Conservation (phyloP, 2,888 invertebrate species). For the Leptogaster cylindrica region DNA sequence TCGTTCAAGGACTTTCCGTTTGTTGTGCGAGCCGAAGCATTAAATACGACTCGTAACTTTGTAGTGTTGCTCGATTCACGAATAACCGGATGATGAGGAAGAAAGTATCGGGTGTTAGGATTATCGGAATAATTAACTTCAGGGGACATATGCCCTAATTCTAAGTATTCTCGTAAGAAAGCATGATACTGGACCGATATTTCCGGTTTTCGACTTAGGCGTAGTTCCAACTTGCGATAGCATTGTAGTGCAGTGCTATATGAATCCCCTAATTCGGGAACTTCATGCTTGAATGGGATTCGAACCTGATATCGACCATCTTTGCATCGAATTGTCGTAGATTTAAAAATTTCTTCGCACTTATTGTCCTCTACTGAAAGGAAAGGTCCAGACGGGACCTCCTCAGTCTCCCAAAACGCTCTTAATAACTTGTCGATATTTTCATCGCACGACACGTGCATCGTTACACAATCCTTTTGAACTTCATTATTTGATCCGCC, state of each 20-base stretch:
- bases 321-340: too few relatives aligned
- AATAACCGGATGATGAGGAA: too few relatives aligned
- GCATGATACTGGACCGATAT: background rate
- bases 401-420: constrained; percentile 6
- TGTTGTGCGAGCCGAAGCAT: too few relatives aligned
- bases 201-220: background rate
- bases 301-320: too few relatives aligned
- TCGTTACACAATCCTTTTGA: background rate
- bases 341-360: too few relatives aligned
- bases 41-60: too few relatives aligned
- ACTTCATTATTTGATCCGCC: background rate
- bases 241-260: background rate
- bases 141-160: background rate
- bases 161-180: background rate
- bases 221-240: background rate
- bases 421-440: background rate
- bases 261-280: too few relatives aligned
- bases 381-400: background rate
- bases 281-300: too few relatives aligned
- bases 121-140: background rate
- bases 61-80: too few relatives aligned
- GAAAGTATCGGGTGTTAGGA: too few relatives aligned
- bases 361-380: too few relatives aligned
- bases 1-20: too few relatives aligned
- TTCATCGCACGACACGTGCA: background rate